Conservation (phyloP, 2,797 vertebrate genomes). For the Artibeus lituratus region DNA sequence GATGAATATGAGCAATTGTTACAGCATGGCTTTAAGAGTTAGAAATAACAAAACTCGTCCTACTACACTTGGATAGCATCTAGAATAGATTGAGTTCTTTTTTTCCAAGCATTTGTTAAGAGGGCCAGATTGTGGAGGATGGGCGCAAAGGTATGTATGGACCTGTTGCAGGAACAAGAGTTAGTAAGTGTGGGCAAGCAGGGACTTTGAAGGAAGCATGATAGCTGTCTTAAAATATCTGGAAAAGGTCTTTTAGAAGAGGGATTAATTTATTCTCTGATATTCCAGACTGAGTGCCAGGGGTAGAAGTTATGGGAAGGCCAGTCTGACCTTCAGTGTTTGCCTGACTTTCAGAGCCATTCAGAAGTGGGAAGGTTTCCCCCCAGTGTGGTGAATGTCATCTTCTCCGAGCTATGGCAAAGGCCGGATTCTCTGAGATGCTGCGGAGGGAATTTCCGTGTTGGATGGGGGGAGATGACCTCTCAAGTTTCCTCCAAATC, state of each 20-base stretch:
- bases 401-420: neutral
- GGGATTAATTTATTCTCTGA: neutral
- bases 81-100: neutral
- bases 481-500: neutral
- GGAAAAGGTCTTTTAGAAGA: neutral
- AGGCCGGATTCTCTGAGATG: neutral
- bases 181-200: neutral
- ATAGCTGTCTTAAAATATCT: neutral
- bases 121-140: neutral
- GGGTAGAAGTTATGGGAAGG: neutral
- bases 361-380: neutral
- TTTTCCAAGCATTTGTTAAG: neutral
- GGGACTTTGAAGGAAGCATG: neutral
- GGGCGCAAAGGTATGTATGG: neutral
- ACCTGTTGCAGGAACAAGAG: neutral
- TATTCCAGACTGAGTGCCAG: neutral
- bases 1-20: neutral
- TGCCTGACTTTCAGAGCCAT: neutral
- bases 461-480: neutral
- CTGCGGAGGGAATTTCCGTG: neutral
- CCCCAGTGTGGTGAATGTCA: neutral
- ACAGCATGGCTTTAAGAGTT: neutral
- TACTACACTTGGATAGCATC: neutral
- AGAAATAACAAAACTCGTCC: neutral
- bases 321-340: neutral